Conservation (phyloP, 2,113 vertebrate genomes). For the Pao palembangensis region DNA sequence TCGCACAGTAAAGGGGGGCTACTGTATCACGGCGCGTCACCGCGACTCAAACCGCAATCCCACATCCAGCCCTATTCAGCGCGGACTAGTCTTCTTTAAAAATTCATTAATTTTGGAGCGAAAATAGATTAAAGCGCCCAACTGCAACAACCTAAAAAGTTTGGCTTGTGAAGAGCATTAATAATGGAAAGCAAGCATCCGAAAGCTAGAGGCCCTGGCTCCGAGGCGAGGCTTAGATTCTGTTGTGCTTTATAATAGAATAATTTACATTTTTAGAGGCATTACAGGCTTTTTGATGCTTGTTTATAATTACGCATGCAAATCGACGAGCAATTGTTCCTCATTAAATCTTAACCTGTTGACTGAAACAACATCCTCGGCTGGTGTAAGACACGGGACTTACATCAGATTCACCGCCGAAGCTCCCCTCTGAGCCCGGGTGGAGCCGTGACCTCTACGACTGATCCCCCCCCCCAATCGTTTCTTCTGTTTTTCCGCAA, state of each 20-base stretch:
- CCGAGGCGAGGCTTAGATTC: conserved; percentile 63
- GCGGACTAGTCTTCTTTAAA: conserved; percentile 72
- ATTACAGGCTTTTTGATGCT: conserved; percentile 65
- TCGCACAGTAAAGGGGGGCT: conserved; percentile 60
- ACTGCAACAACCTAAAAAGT: conserved; percentile 71
- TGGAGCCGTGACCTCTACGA: conserved; percentile 51
- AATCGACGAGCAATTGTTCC: conserved; percentile 66
- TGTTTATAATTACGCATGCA: conserved; percentile 73
- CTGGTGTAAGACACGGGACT: conserved; percentile 47
- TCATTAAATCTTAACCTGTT: conserved; percentile 66
- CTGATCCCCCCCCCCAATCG: conserved; percentile 34
- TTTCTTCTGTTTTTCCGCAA: too few species aligned
- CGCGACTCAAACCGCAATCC: conserved; percentile 53
- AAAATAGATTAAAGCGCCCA: conserved; percentile 76
- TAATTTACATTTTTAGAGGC: conserved; percentile 74
- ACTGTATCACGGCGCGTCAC: conserved; percentile 59
- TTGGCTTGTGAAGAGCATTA: conserved; percentile 75
- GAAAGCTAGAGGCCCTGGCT: conserved; percentile 65
- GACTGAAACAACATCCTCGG: conserved; percentile 37
- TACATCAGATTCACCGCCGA: conserved; percentile 42
- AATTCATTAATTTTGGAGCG: conserved; percentile 77
- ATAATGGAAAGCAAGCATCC: conserved; percentile 68
- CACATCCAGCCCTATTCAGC: conserved; percentile 62
- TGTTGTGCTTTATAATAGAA: conserved; percentile 71
- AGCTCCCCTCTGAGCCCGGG: conserved; percentile 33